Conservation (phyloP, 1,140 invertebrate genomes). For the Limonius californicus region DNA sequence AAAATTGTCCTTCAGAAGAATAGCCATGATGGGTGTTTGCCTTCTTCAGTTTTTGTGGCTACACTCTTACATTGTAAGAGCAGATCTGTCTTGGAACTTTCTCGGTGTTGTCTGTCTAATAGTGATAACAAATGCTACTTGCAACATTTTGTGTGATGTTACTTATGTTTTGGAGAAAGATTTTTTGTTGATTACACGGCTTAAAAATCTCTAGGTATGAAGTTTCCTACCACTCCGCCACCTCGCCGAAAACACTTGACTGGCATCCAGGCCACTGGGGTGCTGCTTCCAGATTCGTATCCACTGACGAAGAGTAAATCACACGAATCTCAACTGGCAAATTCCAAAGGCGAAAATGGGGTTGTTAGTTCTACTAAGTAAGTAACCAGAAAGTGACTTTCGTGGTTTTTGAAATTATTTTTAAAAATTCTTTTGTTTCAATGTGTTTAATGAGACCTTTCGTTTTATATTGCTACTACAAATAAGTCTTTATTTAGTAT, state of each 20-base stretch:
- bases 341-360: constrained; percentile 58
- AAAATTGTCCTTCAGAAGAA: too few species aligned
- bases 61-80: not conserved
- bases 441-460: too few species aligned
- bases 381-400: too few species aligned
- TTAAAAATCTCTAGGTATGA: constrained; percentile 44
- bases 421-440: too few species aligned
- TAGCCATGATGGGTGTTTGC: not conserved
- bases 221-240: constrained; percentile 77
- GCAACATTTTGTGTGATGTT: too few species aligned
- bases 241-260: constrained; percentile 68
- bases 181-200: too few species aligned
- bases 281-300: constrained; percentile 45
- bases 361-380: constrained; percentile 38
- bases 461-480: too few species aligned
- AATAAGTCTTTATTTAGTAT: too few species aligned
- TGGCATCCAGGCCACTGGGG: constrained; percentile 47
- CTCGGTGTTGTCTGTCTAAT: not conserved
- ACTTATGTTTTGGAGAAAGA: too few species aligned
- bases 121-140: too few species aligned
- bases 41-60: not conserved
- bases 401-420: too few species aligned
- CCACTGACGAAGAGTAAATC: constrained; percentile 86
- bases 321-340: constrained; percentile 81
- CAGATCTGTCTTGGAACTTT: not conserved